Evolutionary conservation across 2,888 invertebrate genomes (phyloP).

Genomic region (Callyntrura sp.): DNA sequence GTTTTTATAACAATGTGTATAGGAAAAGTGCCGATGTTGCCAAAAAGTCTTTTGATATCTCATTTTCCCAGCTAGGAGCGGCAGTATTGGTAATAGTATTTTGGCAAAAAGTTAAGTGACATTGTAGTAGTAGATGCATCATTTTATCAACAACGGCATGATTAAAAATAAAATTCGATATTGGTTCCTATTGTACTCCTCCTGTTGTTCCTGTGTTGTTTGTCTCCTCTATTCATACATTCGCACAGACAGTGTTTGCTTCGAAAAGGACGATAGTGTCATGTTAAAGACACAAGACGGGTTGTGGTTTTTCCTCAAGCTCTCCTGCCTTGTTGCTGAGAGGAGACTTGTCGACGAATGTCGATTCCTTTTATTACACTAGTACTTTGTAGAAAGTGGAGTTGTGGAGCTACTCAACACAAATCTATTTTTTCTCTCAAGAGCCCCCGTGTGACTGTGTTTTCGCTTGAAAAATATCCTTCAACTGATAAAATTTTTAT

Average conservation of each 20-base stretch:
- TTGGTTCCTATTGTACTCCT: slow-evolving; percentile 23
- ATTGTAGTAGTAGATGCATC: slow-evolving; percentile 23
- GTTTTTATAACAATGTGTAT: slow-evolving; percentile 52
- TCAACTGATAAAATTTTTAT: slow-evolving; percentile 17
- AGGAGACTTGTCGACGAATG: slow-evolving; percentile 22
- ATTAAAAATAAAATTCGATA: slow-evolving; percentile 2
- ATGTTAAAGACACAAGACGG: neutral
- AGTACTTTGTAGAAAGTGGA: neutral
- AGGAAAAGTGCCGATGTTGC: slow-evolving; percentile 63
- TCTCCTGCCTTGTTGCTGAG: neutral
- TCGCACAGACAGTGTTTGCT: neutral
- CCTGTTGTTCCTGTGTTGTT: neutral
- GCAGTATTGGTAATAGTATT: neutral
- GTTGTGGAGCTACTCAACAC: slow-evolving; percentile 2
- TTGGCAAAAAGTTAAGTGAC: slow-evolving; percentile 14
- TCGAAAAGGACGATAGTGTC: slow-evolving; percentile 11
- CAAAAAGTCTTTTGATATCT: slow-evolving; percentile 67
- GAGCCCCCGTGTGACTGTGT: neutral
- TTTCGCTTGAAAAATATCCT: slow-evolving; percentile 18
- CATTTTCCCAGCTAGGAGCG: slow-evolving; percentile 54
- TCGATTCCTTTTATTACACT: slow-evolving; percentile 2
- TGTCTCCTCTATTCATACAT: neutral
- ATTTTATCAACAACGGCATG: neutral
- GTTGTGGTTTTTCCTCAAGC: slow-evolving; percentile 14
- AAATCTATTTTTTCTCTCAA: neutral